These are phyloP conservation scores for Ramphastos sulfuratus DNA, from an alignment of 2,113 vertebrate species.

Conservation along the genomic window DNA sequence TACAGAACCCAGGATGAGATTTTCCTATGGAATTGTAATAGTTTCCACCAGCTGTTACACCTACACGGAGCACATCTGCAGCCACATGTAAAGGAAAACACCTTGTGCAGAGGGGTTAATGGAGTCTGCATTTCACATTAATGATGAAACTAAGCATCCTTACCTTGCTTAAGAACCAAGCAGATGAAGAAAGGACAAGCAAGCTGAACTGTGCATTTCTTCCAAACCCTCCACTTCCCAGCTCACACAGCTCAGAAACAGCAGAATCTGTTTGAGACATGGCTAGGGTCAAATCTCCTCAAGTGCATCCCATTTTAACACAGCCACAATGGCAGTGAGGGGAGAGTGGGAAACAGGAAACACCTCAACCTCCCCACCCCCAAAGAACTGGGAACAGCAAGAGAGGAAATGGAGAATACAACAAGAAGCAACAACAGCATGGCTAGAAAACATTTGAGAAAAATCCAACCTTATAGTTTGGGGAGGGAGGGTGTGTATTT, in stretches of 20 bases:
- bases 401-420: not conserved
- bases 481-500: not conserved
- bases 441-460: not conserved
- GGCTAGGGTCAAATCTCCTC: not conserved
- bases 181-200: not conserved
- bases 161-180: not conserved
- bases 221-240: not conserved
- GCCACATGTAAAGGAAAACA: not conserved
- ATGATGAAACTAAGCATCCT: not conserved
- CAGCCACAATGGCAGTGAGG: not conserved
- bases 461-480: not conserved
- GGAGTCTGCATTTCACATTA: not conserved
- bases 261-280: not conserved
- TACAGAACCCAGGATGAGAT: not conserved
- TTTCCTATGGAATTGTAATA: not conserved
- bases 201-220: not conserved
- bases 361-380: rapidly evolving
- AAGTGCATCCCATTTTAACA: not conserved
- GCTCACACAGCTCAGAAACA: not conserved
- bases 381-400: not conserved
- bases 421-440: rapidly evolving
- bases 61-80: not conserved
- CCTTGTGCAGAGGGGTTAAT: not conserved
- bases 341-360: not conserved
- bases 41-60: not conserved